Percentiles rank a stretch among this genome's conserved stretches.
Evolutionary conservation across 2,888 invertebrate genomes (phyloP).

Genomic region (Melieria crassipennis): DNA sequence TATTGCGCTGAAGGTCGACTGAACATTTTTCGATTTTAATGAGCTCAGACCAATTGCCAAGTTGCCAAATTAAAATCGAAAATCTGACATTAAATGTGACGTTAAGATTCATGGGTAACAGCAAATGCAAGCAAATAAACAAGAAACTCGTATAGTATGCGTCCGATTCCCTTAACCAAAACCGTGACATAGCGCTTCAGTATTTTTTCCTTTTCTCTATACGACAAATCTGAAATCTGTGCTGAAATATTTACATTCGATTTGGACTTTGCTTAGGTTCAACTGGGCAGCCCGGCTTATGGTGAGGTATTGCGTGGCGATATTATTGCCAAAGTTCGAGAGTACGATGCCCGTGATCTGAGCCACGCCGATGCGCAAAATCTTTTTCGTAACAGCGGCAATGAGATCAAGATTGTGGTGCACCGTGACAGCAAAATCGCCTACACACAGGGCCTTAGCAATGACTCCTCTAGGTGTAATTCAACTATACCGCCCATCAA

Average conservation of each 20-base stretch:
- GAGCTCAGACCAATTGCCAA: background rate
- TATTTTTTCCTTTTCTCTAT: no score
- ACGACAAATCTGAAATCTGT: no score
- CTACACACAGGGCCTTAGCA: slow-evolving; percentile 66
- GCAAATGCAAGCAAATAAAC: no score
- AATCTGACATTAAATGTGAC: slow-evolving; percentile 12
- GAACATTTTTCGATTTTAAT: slow-evolving; percentile 2
- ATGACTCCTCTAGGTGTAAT: slow-evolving; percentile 68
- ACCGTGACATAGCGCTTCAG: no score
- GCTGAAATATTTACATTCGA: background rate
- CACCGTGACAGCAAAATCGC: slow-evolving; percentile 69
- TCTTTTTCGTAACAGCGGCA: slow-evolving; percentile 83
- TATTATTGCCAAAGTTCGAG: slow-evolving; percentile 88
- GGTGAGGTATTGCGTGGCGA: slow-evolving; percentile 88
- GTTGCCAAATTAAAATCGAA: slow-evolving; percentile 8
- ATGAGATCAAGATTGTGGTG: slow-evolving; percentile 81
- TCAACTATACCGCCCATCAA: slow-evolving; percentile 62
- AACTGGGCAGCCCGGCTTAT: slow-evolving; percentile 85
- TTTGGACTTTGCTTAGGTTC: slow-evolving; percentile 72
- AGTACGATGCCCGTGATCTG: slow-evolving; percentile 87
- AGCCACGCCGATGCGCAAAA: slow-evolving; percentile 92
- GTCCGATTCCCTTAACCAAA: no score
- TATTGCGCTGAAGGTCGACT: no score
- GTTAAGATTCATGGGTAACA: slow-evolving; percentile 7
- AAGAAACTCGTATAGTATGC: no score